Evolutionary conservation across 1,140 invertebrate genomes (phyloP).

Genomic region (Helicorthomorpha holstii): DNA sequence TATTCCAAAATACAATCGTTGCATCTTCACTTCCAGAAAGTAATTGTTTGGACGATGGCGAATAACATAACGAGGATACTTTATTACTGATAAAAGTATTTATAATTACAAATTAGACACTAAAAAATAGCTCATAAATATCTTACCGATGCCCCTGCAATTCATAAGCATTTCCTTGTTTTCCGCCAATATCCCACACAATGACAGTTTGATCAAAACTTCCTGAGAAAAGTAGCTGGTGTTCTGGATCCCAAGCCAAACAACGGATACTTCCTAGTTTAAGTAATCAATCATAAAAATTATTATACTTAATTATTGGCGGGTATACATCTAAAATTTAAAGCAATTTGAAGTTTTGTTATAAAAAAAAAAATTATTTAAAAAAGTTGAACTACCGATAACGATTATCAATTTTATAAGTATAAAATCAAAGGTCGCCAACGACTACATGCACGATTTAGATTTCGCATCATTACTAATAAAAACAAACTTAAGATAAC

Average conservation of each 20-base stretch:
- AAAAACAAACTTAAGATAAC: not conserved
- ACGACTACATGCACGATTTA: too few species aligned
- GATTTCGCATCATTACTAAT: too few species aligned
- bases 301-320: too few species aligned
- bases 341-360: too few species aligned
- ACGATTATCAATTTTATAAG: too few species aligned
- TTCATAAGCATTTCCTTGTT: conserved; percentile 91
- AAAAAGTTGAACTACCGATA: too few species aligned
- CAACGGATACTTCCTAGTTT: conserved; percentile 66
- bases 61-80: conserved; percentile 45
- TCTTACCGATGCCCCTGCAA: conserved; percentile 79
- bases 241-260: conserved; percentile 74
- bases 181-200: conserved; percentile 97
- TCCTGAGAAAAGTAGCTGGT: conserved; percentile 81
- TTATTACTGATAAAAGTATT: conserved; percentile 27
- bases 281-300: too few species aligned
- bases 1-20: conserved; percentile 88
- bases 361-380: too few species aligned
- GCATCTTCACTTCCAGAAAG: conserved; percentile 87
- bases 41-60: conserved; percentile 58
- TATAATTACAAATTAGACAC: conserved; percentile 4
- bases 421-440: too few species aligned
- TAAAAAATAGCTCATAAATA: conserved; percentile 14
- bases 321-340: too few species aligned
- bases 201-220: conserved; percentile 88